Evolutionary conservation across 1,140 invertebrate genomes (phyloP), one percentile per base, ranked within the genome.

Genomic region (Zophobas morio): DNA sequence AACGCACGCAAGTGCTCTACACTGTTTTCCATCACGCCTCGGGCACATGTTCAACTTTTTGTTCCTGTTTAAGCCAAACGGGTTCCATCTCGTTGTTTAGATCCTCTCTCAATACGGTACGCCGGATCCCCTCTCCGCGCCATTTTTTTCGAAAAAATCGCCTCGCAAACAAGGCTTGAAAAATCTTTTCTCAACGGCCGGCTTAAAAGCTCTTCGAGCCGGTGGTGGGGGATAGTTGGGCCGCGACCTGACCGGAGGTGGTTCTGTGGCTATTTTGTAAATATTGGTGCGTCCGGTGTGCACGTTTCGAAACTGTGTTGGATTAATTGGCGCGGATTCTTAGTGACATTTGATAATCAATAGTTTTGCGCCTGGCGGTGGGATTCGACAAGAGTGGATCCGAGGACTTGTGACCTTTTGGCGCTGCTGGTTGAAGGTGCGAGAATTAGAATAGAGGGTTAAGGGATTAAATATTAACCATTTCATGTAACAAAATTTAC

Each of bases 1-100:
- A 66, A 66, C 34, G 70, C 70, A 72, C 70, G n/a, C 34, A 76
- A 76, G 66, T 47, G 70, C 75, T 70, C 72, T 71, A 72, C n/a
- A 78, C 77, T 81, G 75, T 80, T 76, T 79, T 79, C 77, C 78
- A 74, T 76, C 79, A 79, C 42, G 78, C 79, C 79, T 76, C 51
- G 72, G 54, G 71, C 77, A 73, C 20, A 75, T 75, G 77, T 70
- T 77, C 57, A 74, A 73, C 76, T 77, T 81, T 81, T 81, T 79
- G 60, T 75, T 79, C 40, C 70, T 56, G 42, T 66, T 77, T 79
- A 71, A 74, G 75, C 74, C 77, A 81, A 81, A 81, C 79, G 74
- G 75, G 77, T 81, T 81, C 72, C 78, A 81, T 81, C 77, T 77
- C 78, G 71, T 75, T 76, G 75, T 72, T 75, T 53, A 77, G 49